phyloP scores from a whole-genome alignment of 2,888 invertebrate genomes.

The Xanthostigma xanthostigma region DNA sequence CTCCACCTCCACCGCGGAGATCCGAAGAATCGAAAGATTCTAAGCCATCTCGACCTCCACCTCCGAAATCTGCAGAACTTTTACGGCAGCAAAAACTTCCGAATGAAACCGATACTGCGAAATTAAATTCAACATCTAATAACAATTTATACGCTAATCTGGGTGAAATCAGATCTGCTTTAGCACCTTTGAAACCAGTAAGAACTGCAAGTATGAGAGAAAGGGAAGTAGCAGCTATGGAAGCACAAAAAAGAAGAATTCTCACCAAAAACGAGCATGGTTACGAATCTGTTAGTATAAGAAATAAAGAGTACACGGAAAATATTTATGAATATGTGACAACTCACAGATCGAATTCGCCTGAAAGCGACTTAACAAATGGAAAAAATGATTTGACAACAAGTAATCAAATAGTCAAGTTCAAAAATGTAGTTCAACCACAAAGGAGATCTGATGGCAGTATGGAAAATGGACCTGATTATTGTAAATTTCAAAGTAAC shows the following conservation, averaged over 20 bases:
- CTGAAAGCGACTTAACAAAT: constrained; percentile 47
- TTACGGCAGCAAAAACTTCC: constrained; percentile 40
- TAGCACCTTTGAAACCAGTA: constrained; percentile 72
- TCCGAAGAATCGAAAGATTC: constrained; percentile 33
- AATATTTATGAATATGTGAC: constrained; percentile 50
- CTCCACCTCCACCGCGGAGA: constrained; percentile 62
- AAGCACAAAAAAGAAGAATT: constrained; percentile 17
- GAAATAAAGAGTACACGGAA: constrained; percentile 32
- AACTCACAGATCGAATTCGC: constrained; percentile 49
- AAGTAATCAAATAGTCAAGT: constrained; percentile 20
- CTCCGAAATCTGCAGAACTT: constrained; percentile 51
- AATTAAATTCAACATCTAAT: constrained; percentile 7
- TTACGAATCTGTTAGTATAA: constrained; percentile 20
- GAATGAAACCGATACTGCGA: constrained; percentile 14
- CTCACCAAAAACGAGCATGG: constrained; percentile 14
- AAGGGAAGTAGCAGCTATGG: constrained; percentile 50
- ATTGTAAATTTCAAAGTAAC: constrained; percentile 42
- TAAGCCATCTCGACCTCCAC: constrained; percentile 57
- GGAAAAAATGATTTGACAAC: constrained; percentile 29
- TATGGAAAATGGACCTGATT: constrained; percentile 34
- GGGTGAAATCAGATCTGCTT: constrained; percentile 68
- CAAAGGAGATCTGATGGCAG: constrained; percentile 35
- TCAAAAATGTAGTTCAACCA: constrained; percentile 23
- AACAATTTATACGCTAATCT: constrained; percentile 69
- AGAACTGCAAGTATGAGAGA: constrained; percentile 77